A percentile compares a stretch with the other conserved stretches of the same genome.
These are phyloP conservation scores for Virgularia gustaviana DNA, from an alignment of 92 coral and sea anemone genomes.

Conservation along the genomic window DNA sequence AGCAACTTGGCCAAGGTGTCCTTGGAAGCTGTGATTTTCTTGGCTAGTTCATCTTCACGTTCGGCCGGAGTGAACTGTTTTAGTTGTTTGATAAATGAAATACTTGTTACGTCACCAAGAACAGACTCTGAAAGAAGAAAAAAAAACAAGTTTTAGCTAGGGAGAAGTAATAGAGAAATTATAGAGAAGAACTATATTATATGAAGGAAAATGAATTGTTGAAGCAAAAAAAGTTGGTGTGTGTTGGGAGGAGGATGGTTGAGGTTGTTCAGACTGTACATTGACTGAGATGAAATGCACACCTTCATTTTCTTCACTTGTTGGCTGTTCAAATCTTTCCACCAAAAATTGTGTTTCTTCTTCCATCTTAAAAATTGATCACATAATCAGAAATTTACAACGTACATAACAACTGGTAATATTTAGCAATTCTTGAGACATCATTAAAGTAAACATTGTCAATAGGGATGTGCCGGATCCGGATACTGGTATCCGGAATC, in stretches of 20 bases:
- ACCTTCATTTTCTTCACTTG: constrained; percentile 71
- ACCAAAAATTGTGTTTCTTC: constrained; percentile 78
- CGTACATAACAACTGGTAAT: too few species aligned
- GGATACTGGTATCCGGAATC: too few species aligned
- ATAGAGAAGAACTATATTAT: not conserved
- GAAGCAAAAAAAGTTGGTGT: too few species aligned
- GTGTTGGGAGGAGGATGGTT: too few species aligned
- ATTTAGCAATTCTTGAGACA: too few species aligned
- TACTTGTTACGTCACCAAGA: constrained; percentile 27
- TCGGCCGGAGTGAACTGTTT: constrained; percentile 14
- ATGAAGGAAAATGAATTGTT: too few species aligned
- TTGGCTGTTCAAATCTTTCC: constrained; percentile 74
- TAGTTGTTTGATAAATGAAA: constrained; percentile 28
- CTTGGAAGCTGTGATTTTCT: constrained; percentile 9
- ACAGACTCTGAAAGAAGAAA: not conserved
- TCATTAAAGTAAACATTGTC: too few species aligned
- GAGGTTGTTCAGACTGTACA: not conserved
- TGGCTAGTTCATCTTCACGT: constrained; percentile 4
- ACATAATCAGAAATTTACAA: not conserved
- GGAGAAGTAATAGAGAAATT: not conserved
- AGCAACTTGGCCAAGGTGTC: constrained; percentile 16
- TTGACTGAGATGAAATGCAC: not conserved
- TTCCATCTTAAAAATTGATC: constrained; percentile 59
- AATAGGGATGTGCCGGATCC: not conserved
- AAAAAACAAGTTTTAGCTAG: too few species aligned